Evolutionary conservation across 2,113 vertebrate genomes (phyloP), one percentile per base, ranked within the genome.

Genomic region (Leucoraja erinaceus): DNA sequence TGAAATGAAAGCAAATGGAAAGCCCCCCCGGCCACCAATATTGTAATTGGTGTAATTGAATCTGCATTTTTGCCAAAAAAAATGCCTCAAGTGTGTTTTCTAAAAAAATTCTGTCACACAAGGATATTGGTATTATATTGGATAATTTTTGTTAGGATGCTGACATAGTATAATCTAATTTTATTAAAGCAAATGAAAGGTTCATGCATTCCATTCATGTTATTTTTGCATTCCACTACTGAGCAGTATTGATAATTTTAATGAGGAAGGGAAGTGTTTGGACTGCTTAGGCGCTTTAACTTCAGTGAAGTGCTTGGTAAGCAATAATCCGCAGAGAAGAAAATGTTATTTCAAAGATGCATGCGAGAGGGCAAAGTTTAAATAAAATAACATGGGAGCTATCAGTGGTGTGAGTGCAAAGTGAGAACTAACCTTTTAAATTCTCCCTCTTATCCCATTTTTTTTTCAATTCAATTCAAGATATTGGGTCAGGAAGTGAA

Each of bases 381-480:
- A 63, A 63, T 9, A 31, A n/a, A 18, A 88, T 31, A 31, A 7
- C 59, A 66, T 59, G 18, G 31, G 22, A 20, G 16, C 4, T 31
- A 47, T 90, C 78, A 54, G 11, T 54, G 79, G 47, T 54, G 47
- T 56, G 14, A 61, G 56, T 61, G 25, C 88, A 47, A 25, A 38
- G 5, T 31, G n/a, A 31, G 10, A 28, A 59, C 25, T 38, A 20
- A 72, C 66, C 68, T 91, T 72, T 47, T 9, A 3, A 72, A 47
- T 28, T 72, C 66, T 47, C 25, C 33, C 66, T 74, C 66, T 12
- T 54, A 91, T 25, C 14, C 16, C 31, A 0, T 33, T 66, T n/a
- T n/a, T 31, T 72, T 54, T 91, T 47, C 38, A 47, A 47, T 91
- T 74, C 8, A 91, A 28, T 91, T 91, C 90, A 91, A 91, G 38